Evolutionary conservation across 2,113 vertebrate species (phyloP).

Genomic region (Shinisaurus crocodilurus): DNA sequence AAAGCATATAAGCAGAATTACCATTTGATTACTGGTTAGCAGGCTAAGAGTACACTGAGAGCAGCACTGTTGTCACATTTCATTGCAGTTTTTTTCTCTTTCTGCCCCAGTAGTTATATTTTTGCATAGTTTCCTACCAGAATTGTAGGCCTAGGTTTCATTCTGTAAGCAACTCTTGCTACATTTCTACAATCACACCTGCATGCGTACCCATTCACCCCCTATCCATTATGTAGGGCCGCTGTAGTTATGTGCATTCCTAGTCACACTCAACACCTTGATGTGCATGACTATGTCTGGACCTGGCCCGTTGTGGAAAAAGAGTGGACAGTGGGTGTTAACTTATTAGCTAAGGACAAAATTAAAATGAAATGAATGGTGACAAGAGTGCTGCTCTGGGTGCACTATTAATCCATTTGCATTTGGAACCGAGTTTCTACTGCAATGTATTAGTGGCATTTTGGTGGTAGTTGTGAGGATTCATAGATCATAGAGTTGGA

Average conservation of each 20-base stretch:
- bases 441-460: neutral
- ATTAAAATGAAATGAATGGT: conserved; percentile 5
- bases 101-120: neutral
- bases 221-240: neutral
- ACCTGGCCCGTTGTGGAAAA: neutral
- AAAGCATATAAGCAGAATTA: conserved; percentile 11
- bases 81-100: neutral
- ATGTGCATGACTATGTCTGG: neutral
- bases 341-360: neutral
- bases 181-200: neutral
- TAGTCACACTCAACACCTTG: neutral
- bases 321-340: neutral
- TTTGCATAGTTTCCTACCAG: neutral
- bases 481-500: no score
- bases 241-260: neutral
- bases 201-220: neutral
- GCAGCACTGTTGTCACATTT: neutral
- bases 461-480: neutral
- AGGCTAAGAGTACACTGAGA: neutral
- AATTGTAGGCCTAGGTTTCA: neutral
- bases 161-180: neutral
- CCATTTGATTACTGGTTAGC: conserved; percentile 12
- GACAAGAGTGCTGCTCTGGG: neutral
- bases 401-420: neutral
- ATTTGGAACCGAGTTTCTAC: neutral